Percentiles rank a stretch among this genome's conserved stretches.
Evolutionary conservation across 2,113 vertebrate genomes (phyloP).

Genomic region (Gymnocephalus cernua): DNA sequence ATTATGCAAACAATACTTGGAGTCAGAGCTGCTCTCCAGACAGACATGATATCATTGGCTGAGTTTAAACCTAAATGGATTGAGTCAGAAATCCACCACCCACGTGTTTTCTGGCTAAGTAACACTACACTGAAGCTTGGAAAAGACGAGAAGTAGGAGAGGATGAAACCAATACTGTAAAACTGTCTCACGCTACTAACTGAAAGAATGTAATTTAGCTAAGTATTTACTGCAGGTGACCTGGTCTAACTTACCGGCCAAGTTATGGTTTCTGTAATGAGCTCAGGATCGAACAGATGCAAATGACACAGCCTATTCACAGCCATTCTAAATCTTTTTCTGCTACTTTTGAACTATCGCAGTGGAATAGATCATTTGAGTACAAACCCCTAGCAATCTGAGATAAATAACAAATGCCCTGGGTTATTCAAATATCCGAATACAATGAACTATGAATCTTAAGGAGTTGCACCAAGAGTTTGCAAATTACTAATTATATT

Average conservation of each 20-base stretch:
- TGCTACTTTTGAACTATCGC: too few species aligned
- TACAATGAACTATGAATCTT: too few species aligned
- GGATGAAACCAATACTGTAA: slow-evolving; percentile 31
- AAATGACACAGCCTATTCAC: too few species aligned
- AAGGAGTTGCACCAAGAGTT: too few species aligned
- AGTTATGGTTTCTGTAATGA: slow-evolving; percentile 3
- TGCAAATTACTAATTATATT: too few species aligned
- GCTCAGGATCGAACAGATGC: too few species aligned
- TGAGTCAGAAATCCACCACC: slow-evolving; percentile 9
- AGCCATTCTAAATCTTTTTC: too few species aligned
- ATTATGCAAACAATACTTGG: slow-evolving; percentile 40
- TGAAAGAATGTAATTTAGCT: slow-evolving; percentile 33
- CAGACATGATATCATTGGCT: slow-evolving; percentile 25
- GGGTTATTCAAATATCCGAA: too few species aligned
- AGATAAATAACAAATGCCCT: too few species aligned
- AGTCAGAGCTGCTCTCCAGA: slow-evolving; percentile 5
- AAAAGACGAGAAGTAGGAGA: neutral
- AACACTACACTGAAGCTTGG: slow-evolving; percentile 24
- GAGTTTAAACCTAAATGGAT: neutral
- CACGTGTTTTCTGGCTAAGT: neutral
- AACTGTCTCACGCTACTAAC: slow-evolving; percentile 9
- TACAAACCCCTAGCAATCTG: too few species aligned
- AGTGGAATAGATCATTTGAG: too few species aligned
- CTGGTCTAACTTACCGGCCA: slow-evolving; percentile 7
- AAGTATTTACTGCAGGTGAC: slow-evolving; percentile 32